Conservation (phyloP, 2,888 invertebrate species). For the Drosophila leonis region DNA sequence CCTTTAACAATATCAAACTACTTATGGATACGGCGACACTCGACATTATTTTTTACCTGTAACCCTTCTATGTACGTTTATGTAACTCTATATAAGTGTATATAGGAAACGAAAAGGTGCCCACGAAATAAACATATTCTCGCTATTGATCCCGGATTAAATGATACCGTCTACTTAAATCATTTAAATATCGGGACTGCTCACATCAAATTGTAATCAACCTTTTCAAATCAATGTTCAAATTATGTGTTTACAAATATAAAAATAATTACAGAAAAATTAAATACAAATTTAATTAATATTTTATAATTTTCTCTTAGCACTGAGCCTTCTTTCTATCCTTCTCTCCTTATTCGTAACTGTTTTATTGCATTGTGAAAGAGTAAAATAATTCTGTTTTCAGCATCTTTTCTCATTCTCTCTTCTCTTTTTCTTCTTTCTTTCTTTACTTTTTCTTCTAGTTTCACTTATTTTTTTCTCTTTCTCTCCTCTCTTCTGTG, state of each 20-base stretch:
- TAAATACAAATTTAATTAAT: neutral
- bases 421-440: too few species aligned
- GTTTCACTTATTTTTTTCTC: neutral
- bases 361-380: too few species aligned
- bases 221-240: neutral
- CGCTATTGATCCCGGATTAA: slow-evolving; percentile 2
- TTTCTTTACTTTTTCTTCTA: neutral
- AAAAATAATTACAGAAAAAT: neutral
- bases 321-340: too few species aligned
- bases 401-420: neutral
- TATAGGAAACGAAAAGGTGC: slow-evolving; percentile 6
- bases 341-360: too few species aligned
- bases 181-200: neutral
- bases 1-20: neutral
- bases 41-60: slow-evolving; percentile 1
- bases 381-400: too few species aligned
- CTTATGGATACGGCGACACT: neutral
- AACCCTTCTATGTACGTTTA: slow-evolving; percentile 16
- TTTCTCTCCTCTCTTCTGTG: neutral
- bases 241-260: neutral
- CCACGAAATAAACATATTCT: slow-evolving; percentile 13
- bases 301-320: neutral
- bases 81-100: slow-evolving; percentile 8
- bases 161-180: neutral
- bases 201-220: neutral